phyloP scores from a whole-genome alignment of 2,113 vertebrate genomes.

The Lepus timidus region DNA sequence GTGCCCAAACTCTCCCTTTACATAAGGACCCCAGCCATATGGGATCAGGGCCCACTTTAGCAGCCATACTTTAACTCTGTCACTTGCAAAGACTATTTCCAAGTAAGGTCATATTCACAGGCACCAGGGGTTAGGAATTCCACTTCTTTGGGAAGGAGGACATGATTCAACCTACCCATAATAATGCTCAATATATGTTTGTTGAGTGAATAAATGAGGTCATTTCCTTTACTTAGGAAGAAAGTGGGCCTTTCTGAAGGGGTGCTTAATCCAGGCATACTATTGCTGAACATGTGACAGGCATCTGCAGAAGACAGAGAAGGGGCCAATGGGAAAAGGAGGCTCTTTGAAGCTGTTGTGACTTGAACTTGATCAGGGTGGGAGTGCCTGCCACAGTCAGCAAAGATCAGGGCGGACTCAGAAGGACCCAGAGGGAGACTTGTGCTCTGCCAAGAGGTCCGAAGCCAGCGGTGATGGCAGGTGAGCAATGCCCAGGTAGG shows the following conservation, averaged over 20 bases:
- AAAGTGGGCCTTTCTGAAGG: background rate
- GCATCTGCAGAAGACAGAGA: background rate
- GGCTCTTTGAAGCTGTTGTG: background rate
- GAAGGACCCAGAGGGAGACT: background rate
- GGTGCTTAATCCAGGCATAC: background rate
- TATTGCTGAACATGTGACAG: background rate
- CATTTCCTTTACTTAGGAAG: slow-evolving; percentile 9
- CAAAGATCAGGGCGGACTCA: background rate
- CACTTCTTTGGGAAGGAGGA: background rate
- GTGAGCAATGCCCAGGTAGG: background rate
- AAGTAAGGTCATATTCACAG: background rate
- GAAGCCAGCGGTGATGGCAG: background rate
- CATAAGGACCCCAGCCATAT: background rate
- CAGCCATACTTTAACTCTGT: slow-evolving; percentile 31
- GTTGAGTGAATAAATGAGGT: slow-evolving; percentile 17
- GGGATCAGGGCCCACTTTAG: background rate
- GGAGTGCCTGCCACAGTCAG: background rate
- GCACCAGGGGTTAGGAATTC: background rate
- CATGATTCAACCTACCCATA: background rate
- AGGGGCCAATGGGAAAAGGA: background rate
- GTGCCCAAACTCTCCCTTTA: background rate
- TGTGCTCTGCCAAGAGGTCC: background rate
- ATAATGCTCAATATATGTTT: background rate
- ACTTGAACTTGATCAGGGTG: background rate
- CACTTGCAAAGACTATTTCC: slow-evolving; percentile 30